Conservation (phyloP, 2,113 vertebrate species). For the Antidorcas marsupialis region DNA sequence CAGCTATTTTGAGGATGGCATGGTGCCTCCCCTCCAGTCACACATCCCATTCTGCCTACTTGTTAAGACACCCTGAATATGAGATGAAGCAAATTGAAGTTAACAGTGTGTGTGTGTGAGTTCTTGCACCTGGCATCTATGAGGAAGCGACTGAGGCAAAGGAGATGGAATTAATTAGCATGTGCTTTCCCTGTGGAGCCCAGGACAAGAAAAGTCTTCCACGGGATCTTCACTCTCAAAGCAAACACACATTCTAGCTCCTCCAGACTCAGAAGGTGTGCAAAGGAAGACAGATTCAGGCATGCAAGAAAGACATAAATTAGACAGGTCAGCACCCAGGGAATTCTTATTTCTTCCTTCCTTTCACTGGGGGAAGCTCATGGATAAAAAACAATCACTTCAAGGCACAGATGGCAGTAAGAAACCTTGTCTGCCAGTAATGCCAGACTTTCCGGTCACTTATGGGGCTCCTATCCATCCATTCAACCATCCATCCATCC, state of each 20-base stretch:
- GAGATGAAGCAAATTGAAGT: constrained; percentile 35
- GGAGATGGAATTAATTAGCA: neutral
- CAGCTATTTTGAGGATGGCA: constrained; percentile 61
- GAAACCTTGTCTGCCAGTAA: neutral
- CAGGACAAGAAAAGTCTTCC: neutral
- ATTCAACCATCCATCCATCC: neutral
- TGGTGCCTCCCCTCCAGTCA: constrained; percentile 56
- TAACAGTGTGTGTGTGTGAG: neutral
- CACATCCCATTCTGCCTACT: constrained; percentile 45
- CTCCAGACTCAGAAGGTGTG: neutral
- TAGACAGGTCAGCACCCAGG: neutral
- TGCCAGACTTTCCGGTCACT: neutral
- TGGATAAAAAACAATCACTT: neutral
- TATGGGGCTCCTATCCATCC: neutral
- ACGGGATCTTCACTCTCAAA: neutral
- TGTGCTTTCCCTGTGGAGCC: neutral
- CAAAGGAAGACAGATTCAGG: neutral
- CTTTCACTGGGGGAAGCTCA: neutral
- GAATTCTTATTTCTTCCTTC: neutral
- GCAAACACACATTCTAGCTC: neutral
- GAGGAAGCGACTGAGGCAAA: neutral
- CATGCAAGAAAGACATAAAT: neutral
- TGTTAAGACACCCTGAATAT: constrained; percentile 41
- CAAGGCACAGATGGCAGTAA: neutral
- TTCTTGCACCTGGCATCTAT: neutral